These are phyloP conservation scores for Archips xylosteana DNA, from an alignment of 2,888 invertebrate species.

Conservation along the genomic window DNA sequence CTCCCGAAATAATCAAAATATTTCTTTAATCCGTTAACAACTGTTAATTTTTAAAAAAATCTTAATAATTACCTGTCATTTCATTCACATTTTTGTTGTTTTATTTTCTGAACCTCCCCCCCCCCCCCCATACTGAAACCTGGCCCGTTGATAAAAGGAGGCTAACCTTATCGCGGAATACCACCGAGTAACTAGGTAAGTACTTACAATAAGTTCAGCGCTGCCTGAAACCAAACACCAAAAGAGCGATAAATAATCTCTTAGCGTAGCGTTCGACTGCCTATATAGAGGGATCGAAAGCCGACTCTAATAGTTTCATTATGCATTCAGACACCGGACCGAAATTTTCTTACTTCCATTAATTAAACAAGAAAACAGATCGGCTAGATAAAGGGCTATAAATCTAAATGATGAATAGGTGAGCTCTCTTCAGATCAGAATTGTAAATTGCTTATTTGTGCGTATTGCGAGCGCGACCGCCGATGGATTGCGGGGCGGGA, in stretches of 20 bases:
- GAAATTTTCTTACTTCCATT: conserved; percentile 77
- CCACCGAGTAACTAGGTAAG: not conserved
- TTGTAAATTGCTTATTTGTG: conserved; percentile 80
- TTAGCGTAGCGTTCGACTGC: conserved; percentile 14
- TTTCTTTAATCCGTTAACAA: no score
- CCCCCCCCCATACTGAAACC: no score
- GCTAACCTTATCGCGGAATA: not conserved
- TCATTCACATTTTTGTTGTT: no score
- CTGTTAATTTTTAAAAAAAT: no score
- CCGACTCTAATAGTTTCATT: conserved; percentile 44
- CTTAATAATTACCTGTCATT: no score
- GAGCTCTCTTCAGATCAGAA: conserved; percentile 72
- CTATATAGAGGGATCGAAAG: conserved; percentile 35
- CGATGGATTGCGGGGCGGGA: conserved; percentile 47
- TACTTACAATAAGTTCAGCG: conserved; percentile 14
- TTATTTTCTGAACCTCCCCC: no score
- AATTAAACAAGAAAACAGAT: conserved; percentile 83
- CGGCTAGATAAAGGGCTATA: conserved; percentile 81
- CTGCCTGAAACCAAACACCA: conserved; percentile 5
- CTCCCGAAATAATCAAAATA: no score
- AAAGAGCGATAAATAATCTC: conserved; percentile 33
- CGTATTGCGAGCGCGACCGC: conserved; percentile 53
- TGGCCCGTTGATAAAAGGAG: no score
- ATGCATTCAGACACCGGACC: conserved; percentile 50
- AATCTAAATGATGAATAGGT: conserved; percentile 84